These are phyloP conservation scores for Leptobrachium leishanense DNA, from an alignment of 2,113 vertebrate genomes.

Conservation along the genomic window DNA sequence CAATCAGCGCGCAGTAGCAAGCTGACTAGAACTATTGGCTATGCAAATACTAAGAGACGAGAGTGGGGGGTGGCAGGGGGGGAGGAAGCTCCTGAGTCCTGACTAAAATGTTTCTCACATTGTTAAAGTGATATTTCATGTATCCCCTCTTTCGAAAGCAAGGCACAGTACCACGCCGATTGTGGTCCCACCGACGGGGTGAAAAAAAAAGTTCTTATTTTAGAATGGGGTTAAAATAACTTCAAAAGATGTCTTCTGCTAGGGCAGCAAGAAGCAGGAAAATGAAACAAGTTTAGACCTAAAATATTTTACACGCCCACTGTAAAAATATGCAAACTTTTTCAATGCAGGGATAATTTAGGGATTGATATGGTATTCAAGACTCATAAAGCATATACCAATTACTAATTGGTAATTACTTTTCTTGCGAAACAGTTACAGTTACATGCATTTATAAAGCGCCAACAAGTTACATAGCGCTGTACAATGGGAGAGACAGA, in stretches of 20 bases:
- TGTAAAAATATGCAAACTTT: constrained; percentile 30
- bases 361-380: background rate
- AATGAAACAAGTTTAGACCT: constrained; percentile 39
- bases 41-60: constrained; percentile 70
- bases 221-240: too few relatives aligned
- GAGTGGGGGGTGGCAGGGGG: constrained; percentile 50
- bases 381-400: too few relatives aligned
- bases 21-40: constrained; percentile 89
- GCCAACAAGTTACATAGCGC: too few relatives aligned
- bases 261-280: too few relatives aligned
- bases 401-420: too few relatives aligned
- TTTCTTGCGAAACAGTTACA: too few relatives aligned
- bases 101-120: constrained; percentile 68
- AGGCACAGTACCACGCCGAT: background rate
- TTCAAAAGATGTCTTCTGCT: too few relatives aligned
- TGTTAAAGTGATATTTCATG: constrained; percentile 66
- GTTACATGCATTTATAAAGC: too few relatives aligned
- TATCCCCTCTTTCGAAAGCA: constrained; percentile 29
- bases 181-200: background rate
- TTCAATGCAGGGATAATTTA: constrained; percentile 14
- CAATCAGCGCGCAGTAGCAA: constrained; percentile 79
- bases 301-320: constrained; percentile 30
- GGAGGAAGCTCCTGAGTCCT: constrained; percentile 50
- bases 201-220: too few relatives aligned
- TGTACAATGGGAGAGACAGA: too few relatives aligned